Percentiles rank a stretch among this genome's conserved stretches.
These are phyloP conservation scores for Lophius americanus DNA, from an alignment of 2,797 vertebrate species.

Conservation along the genomic window DNA sequence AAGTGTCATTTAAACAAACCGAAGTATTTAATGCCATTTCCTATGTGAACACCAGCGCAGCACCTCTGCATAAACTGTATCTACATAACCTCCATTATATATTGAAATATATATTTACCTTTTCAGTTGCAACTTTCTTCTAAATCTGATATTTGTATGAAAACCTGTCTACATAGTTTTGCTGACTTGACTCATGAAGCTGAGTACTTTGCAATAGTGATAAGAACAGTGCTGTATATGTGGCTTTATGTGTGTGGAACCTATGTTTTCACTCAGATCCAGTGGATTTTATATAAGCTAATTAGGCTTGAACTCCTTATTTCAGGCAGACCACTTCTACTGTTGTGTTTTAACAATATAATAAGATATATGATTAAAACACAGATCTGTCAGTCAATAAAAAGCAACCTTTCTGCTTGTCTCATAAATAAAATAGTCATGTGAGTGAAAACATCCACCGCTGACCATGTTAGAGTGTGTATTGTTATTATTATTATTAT, in stretches of 20 bases:
- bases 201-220: background rate
- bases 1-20: slow-evolving; percentile 3
- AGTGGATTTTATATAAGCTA: background rate
- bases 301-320: background rate
- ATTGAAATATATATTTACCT: background rate
- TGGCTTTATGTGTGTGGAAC: background rate
- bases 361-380: too few relatives aligned
- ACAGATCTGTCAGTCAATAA: background rate
- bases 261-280: background rate
- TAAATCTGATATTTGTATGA: background rate
- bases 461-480: background rate
- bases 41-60: background rate
- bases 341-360: too few relatives aligned
- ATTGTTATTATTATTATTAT: background rate
- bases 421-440: background rate
- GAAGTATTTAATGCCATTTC: background rate
- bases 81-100: background rate
- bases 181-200: background rate
- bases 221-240: background rate
- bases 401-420: background rate
- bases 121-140: background rate
- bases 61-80: background rate
- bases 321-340: background rate
- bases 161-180: background rate
- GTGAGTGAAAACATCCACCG: background rate